Conservation (phyloP, 2,797 vertebrate genomes). For the Mus caroli region DNA sequence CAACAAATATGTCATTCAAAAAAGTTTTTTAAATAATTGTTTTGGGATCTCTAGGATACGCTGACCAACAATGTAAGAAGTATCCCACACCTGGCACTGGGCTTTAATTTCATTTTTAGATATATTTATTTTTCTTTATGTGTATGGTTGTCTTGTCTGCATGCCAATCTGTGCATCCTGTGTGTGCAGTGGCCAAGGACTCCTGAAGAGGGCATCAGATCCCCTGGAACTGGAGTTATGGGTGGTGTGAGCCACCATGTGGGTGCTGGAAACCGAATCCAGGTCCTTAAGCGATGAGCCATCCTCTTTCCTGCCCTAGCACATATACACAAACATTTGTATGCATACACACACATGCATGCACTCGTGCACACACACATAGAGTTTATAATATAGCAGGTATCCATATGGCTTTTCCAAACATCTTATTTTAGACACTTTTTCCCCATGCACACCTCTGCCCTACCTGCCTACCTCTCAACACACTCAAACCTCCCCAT, state of each 20-base stretch:
- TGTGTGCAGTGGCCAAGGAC: neutral
- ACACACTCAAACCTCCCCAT: no score
- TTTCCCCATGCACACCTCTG: neutral
- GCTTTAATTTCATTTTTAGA: neutral
- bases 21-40: neutral
- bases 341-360: neutral
- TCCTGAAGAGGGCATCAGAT: neutral
- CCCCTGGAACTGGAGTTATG: no score
- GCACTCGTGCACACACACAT: no score
- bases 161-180: neutral
- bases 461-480: accelerated
- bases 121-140: neutral
- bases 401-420: neutral
- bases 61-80: neutral
- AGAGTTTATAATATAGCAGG: neutral
- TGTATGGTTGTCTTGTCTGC: neutral
- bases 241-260: neutral
- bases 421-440: neutral
- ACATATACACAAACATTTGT: neutral
- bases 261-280: neutral
- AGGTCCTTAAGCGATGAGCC: neutral
- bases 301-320: neutral
- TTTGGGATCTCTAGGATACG: neutral
- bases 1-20: neutral
- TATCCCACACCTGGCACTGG: neutral